Percentiles rank a stretch among this genome's conserved stretches.
Conservation (phyloP, 2,888 invertebrate genomes). For the Axea sp. region DNA sequence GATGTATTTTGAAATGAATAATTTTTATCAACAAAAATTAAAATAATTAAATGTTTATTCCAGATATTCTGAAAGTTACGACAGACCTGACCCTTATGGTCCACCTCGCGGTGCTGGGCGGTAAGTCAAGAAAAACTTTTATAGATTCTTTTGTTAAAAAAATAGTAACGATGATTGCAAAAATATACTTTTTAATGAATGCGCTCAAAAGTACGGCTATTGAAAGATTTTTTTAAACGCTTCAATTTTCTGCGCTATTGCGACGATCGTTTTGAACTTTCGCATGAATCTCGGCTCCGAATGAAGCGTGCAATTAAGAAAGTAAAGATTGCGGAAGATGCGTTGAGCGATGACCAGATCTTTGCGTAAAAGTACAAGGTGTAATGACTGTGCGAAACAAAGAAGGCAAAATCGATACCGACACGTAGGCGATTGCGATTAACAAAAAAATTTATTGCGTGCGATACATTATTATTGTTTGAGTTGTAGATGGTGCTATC, state of each 20-base stretch:
- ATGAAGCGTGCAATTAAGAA: constrained; percentile 36
- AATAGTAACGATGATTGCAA: constrained; percentile 1
- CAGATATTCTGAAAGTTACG: constrained; percentile 77
- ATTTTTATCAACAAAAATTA: no score
- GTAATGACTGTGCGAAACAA: constrained; percentile 71
- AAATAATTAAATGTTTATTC: constrained; percentile 2
- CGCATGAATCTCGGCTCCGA: constrained; percentile 59
- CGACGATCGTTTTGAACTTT: constrained; percentile 53
- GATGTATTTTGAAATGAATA: no score
- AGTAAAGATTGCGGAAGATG: constrained; percentile 56
- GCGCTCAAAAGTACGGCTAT: constrained; percentile 19
- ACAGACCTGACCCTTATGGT: constrained; percentile 77
- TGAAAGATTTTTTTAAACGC: constrained; percentile 25
- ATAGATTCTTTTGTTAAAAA: not conserved
- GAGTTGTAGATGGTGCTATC: constrained; percentile 40
- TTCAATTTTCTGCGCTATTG: constrained; percentile 55
- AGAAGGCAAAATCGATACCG: constrained; percentile 10
- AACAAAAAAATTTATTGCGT: constrained; percentile 1
- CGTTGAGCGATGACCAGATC: constrained; percentile 60
- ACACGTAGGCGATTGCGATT: constrained; percentile 14
- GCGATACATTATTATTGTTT: constrained; percentile 8
- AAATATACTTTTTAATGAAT: constrained; percentile 6
- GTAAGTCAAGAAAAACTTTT: constrained; percentile 70
- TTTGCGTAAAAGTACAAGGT: constrained; percentile 77
- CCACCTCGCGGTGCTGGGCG: constrained; percentile 78